Evolutionary conservation across 1,140 invertebrate species (phyloP), one percentile per base, ranked within the genome.

Genomic region (Aporrectodea caliginosa): DNA sequence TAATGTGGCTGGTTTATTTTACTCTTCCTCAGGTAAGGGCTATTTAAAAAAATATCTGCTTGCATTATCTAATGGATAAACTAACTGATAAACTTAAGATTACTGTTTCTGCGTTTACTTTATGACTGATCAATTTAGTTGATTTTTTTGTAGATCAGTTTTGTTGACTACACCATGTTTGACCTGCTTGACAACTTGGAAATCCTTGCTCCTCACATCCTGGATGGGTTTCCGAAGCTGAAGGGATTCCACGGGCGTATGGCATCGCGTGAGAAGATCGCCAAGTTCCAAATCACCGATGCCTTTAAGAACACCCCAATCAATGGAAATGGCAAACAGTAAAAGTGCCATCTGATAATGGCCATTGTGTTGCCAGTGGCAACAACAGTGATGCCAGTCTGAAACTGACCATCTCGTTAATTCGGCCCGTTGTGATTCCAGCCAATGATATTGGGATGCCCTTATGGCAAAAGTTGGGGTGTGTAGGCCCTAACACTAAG

Each of bases 81-180:
- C n/a, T n/a, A n/a, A n/a, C n/a, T n/a, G n/a, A n/a, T n/a, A n/a
- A n/a, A n/a, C n/a, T 58, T 58, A 12, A 22, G 22, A 12, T 58
- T 6, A 6, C 43, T 22, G 22, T 58, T 58, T 58, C 22, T 58
- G 43, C 43, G 22, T 58, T 58, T 6, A 6, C 43, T 58, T 12
- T 58, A 6, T 58, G 22, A 12, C 43, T 58, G 6, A 58, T 58
- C 6, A 6, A 6, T 6, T 58, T 58, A 22, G n/a, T 22, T n/a
- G n/a, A n/a, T n/a, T n/a, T n/a, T 22, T 58, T 83, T 77, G 32
- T 82, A 90, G 90, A 80, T 90, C 12, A 88, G 87, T 0, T 90
- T 87, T 82, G 87, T 88, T 2, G 90, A 91, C 79, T 91, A 91
- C 82, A 82, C 88, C 34, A 78, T 90, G 31, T 90, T 90, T 84